These are phyloP conservation scores for Dromaius novaehollandiae DNA, from an alignment of 2,113 vertebrate species.

Conservation along the genomic window DNA sequence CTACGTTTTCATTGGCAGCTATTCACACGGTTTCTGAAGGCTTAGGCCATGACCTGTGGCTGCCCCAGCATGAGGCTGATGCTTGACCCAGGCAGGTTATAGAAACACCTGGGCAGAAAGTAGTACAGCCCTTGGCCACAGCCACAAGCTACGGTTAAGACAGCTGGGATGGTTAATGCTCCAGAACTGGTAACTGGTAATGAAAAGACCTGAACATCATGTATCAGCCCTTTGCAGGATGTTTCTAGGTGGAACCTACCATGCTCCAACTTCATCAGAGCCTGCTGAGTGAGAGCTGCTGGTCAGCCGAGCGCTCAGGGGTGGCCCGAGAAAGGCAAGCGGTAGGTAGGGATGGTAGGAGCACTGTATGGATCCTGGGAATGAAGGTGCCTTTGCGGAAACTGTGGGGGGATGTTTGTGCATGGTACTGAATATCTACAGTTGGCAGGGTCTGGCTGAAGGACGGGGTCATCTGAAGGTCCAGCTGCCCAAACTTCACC, in stretches of 20 bases:
- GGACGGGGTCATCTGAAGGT: neutral
- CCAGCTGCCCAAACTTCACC: neutral
- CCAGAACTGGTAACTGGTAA: neutral
- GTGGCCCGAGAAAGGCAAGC: neutral
- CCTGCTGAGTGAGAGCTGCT: too few species aligned
- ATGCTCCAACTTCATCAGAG: too few species aligned
- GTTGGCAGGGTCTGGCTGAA: neutral
- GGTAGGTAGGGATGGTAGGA: neutral
- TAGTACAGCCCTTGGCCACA: neutral
- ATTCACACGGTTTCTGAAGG: fast-evolving
- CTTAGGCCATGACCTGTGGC: neutral
- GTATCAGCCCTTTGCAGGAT: neutral
- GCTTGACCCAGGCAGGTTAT: neutral
- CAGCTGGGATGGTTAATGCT: neutral
- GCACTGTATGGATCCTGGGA: too few species aligned
- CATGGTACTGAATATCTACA: neutral
- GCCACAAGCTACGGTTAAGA: neutral
- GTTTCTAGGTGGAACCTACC: neutral
- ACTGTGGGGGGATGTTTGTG: neutral
- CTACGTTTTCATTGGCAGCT: neutral
- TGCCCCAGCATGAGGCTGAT: neutral
- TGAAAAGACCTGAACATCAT: neutral
- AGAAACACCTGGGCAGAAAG: neutral
- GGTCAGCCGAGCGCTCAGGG: too few species aligned
- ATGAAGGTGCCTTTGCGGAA: neutral